Evolutionary conservation across 2,797 vertebrate species (phyloP), one percentile per base, ranked within the genome.

Genomic region (Scarus forsteni): DNA sequence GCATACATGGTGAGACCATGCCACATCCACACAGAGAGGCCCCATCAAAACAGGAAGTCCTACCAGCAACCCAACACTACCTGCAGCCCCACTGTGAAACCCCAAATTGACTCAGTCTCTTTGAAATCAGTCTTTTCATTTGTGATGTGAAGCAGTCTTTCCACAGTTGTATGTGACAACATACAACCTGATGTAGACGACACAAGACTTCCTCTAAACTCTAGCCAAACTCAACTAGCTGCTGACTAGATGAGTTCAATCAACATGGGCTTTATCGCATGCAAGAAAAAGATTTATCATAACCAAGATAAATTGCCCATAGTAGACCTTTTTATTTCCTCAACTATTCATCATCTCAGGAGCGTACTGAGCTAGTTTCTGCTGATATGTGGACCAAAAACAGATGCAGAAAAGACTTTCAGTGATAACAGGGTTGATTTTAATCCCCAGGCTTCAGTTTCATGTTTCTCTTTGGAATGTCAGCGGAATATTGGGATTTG

Each of bases 241-340:
- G 56, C 54, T 9, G 13, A 16, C 27, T 7, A 40, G 40, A 35
- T 8, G 42, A 7, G 49, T 7, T 60, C 42, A 12, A 42, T 60
- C 38, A 19, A 78, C 74, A 44, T 54, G 0, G 61, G 66, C 76
- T 68, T 81, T 58, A 81, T 76, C 76, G 45, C 83, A 77, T 39
- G 75, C 68, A 71, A 75, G 12, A 18, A 60, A 44, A 53, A 43
- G 77, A 57, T 65, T 61, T 73, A 86, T 75, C 75, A 85, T 81
- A 88, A 88, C 88, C 66, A 83, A 71, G 84, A 89, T 82, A 77
- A 88, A 85, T 81, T 45, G 80, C 76, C 77, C 68, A 19, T 54
- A 73, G 65, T 78, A 73, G 80, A 70, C 71, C 27, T 66, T 70
- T 75, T 35, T 3, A 62, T 80, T 85, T 87, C 81, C 73, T 14